Evolutionary conservation across 1,140 invertebrate species (phyloP).

Genomic region (Drosophila sproati): DNA sequence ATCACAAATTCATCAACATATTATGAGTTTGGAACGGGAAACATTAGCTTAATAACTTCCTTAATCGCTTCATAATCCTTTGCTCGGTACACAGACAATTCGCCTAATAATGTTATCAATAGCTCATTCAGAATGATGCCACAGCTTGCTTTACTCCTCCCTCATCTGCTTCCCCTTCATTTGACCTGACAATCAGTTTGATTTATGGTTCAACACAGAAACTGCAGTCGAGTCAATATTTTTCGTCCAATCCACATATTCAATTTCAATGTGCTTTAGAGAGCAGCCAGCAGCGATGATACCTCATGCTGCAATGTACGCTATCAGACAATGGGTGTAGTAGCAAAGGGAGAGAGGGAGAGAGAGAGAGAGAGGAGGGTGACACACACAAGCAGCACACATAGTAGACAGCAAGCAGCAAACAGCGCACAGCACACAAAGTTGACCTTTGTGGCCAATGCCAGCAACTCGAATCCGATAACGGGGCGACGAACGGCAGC

Average conservation of each 20-base stretch:
- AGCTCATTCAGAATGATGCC: slow-evolving; percentile 7
- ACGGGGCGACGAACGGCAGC: slow-evolving; percentile 20
- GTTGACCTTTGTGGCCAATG: slow-evolving; percentile 45
- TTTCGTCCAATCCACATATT: slow-evolving; percentile 42
- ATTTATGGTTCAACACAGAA: slow-evolving; percentile 51
- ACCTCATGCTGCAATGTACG: slow-evolving; percentile 6
- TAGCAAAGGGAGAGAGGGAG: too few relatives aligned
- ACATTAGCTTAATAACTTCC: slow-evolving; percentile 29
- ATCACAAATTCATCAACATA: background rate
- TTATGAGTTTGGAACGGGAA: background rate
- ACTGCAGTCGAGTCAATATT: slow-evolving; percentile 49
- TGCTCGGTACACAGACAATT: slow-evolving; percentile 39
- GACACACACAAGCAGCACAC: background rate
- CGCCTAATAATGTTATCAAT: slow-evolving; percentile 44
- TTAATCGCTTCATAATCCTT: slow-evolving; percentile 22
- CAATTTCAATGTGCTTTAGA: slow-evolving; percentile 42
- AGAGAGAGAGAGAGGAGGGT: too few relatives aligned
- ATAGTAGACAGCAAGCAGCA: background rate
- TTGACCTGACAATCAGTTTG: slow-evolving; percentile 36
- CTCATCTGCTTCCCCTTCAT: background rate
- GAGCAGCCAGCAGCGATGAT: slow-evolving; percentile 12
- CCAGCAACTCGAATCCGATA: slow-evolving; percentile 51
- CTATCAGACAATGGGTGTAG: slow-evolving; percentile 1
- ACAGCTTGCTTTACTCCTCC: background rate
- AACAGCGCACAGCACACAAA: background rate